Conservation (phyloP, 2,888 invertebrate genomes). For the Ceratothoa steindachneri region DNA sequence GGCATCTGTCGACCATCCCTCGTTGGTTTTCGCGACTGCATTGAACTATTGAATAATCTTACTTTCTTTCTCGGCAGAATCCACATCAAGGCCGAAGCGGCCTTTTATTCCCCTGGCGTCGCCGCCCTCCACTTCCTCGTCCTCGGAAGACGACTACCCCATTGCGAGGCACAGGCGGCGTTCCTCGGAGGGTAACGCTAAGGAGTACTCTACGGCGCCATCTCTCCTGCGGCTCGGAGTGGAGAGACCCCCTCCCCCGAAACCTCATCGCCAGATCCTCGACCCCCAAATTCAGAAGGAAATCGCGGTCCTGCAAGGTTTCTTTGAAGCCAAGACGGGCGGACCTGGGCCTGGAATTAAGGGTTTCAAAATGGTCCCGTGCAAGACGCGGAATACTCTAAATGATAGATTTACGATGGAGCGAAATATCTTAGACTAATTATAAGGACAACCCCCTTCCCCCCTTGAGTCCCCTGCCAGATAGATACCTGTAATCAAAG, state of each 20-base stretch:
- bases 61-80: neutral
- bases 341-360: constrained; percentile 46
- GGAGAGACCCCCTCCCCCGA: constrained; percentile 11
- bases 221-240: neutral
- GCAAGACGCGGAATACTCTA: constrained; percentile 27
- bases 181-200: neutral
- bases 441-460: neutral
- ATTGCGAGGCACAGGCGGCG: neutral
- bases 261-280: constrained; percentile 35
- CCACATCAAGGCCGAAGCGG: neutral
- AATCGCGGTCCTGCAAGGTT: constrained; percentile 41
- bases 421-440: neutral
- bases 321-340: constrained; percentile 13
- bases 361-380: constrained; percentile 34
- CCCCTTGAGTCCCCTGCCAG: too few relatives aligned
- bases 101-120: neutral
- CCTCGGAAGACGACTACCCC: neutral
- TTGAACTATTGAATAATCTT: too few relatives aligned
- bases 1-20: too few relatives aligned
- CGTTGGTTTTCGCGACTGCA: too few relatives aligned
- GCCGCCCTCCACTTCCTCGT: neutral
- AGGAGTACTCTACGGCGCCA: neutral
- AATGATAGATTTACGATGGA: constrained; percentile 45
- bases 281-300: constrained; percentile 42
- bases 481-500: too few relatives aligned